phyloP scores from a whole-genome alignment of 2,797 vertebrate species.

The Ptychobarbus kaznakovi region DNA sequence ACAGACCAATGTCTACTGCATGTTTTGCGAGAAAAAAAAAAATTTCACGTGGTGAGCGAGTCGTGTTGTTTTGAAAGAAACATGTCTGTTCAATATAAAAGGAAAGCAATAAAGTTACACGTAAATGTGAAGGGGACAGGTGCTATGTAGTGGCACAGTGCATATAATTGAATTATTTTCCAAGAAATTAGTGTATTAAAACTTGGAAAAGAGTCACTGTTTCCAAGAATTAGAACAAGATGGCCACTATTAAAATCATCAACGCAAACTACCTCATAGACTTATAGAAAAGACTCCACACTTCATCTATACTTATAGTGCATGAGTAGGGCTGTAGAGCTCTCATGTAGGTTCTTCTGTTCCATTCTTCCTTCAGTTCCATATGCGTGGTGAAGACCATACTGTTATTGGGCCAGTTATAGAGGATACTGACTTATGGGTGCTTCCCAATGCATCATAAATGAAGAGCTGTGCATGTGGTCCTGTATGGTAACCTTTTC shows the following conservation, averaged over 20 bases:
- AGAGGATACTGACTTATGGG: background rate
- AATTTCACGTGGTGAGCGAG: background rate
- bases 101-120: background rate
- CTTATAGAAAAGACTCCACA: background rate
- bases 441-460: conserved; percentile 16
- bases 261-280: background rate
- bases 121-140: background rate
- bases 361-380: background rate
- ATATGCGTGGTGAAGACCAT: background rate
- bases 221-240: background rate
- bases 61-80: background rate
- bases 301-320: background rate
- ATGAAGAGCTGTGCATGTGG: conserved; percentile 1
- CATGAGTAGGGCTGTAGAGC: background rate
- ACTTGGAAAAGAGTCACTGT: background rate
- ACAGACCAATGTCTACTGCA: background rate
- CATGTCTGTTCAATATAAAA: background rate
- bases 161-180: background rate
- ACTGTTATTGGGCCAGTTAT: conserved; percentile 2
- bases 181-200: background rate
- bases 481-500: conserved; percentile 24
- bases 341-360: background rate
- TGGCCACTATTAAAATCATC: background rate
- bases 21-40: background rate
- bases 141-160: background rate